Percentiles rank a stretch among this genome's conserved stretches.
phyloP scores from a whole-genome alignment of 2,888 invertebrate species.

The Horisme vitalbata region DNA sequence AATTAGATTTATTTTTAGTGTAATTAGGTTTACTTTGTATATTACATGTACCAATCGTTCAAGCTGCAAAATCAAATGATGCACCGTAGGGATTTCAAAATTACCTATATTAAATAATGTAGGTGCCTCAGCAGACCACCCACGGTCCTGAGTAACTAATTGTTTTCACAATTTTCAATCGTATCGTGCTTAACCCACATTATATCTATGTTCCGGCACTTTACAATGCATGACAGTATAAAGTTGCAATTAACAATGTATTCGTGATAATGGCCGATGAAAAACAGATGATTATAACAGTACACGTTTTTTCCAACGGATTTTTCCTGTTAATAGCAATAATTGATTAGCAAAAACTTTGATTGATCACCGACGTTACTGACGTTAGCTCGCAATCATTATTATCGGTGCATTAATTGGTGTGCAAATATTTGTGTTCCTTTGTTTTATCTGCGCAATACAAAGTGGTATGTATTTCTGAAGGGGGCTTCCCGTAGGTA shows the following conservation, averaged over 20 bases:
- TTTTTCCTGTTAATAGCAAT: constrained; percentile 25
- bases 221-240: constrained; percentile 13
- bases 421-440: constrained; percentile 15
- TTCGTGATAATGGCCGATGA: constrained; percentile 18
- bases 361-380: constrained; percentile 21
- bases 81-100: too few relatives aligned
- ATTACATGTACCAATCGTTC: too few relatives aligned
- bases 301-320: constrained; percentile 18
- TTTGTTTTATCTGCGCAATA: too few relatives aligned
- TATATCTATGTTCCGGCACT: constrained; percentile 15
- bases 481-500: too few relatives aligned
- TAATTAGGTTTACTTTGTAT: too few relatives aligned
- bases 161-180: constrained; percentile 10
- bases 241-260: constrained; percentile 16
- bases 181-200: constrained; percentile 11
- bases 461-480: too few relatives aligned
- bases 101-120: too few relatives aligned
- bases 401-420: constrained; percentile 9
- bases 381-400: constrained; percentile 16
- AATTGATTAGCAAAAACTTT: constrained; percentile 23
- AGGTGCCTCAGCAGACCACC: too few relatives aligned
- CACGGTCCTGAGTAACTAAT: not conserved
- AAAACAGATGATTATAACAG: constrained; percentile 18
- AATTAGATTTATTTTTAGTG: too few relatives aligned
- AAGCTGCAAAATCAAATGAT: too few relatives aligned